A percentile compares a stretch with the other conserved stretches of the same genome.
Conservation (phyloP, 2,797 vertebrate genomes). For the Parambassis ranga region DNA sequence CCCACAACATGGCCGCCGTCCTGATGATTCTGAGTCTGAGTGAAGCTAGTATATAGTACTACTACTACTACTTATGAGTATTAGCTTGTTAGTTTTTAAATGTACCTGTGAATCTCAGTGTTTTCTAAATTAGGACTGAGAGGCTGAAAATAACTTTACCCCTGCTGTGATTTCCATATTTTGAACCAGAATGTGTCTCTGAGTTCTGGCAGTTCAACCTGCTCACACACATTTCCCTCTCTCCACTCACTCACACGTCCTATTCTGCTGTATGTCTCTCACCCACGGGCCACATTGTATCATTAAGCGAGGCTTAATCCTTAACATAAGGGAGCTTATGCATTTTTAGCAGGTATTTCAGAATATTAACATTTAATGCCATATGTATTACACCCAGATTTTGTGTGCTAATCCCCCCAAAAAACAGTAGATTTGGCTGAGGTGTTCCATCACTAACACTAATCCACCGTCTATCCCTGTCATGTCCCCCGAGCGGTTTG, state of each 20-base stretch:
- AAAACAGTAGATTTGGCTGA: slow-evolving; percentile 47
- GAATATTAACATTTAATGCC: slow-evolving; percentile 46
- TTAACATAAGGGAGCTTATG: slow-evolving; percentile 36
- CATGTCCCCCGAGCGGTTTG: slow-evolving; percentile 28
- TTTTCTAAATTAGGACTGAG: not conserved
- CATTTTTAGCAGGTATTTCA: slow-evolving; percentile 43
- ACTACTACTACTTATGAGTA: no score
- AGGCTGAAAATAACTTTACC: not conserved
- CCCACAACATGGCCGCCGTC: no score
- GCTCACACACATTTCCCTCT: slow-evolving; percentile 1
- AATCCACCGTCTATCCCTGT: slow-evolving; percentile 52
- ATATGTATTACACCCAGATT: slow-evolving; percentile 42
- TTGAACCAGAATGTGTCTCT: slow-evolving; percentile 1
- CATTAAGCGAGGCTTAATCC: slow-evolving; percentile 56
- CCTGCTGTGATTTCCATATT: slow-evolving; percentile 25
- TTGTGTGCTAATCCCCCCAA: slow-evolving; percentile 48
- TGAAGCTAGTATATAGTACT: no score
- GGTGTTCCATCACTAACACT: slow-evolving; percentile 35
- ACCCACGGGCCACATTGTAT: slow-evolving; percentile 16
- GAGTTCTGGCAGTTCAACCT: not conserved
- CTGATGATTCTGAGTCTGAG: no score
- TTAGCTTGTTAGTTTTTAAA: no score
- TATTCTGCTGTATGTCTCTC: slow-evolving; percentile 19
- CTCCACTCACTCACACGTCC: not conserved
- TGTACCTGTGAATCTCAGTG: no score